Conservation (phyloP, 35 echinoderm and acorn worm species). For the Eucidaris tribuloides region DNA sequence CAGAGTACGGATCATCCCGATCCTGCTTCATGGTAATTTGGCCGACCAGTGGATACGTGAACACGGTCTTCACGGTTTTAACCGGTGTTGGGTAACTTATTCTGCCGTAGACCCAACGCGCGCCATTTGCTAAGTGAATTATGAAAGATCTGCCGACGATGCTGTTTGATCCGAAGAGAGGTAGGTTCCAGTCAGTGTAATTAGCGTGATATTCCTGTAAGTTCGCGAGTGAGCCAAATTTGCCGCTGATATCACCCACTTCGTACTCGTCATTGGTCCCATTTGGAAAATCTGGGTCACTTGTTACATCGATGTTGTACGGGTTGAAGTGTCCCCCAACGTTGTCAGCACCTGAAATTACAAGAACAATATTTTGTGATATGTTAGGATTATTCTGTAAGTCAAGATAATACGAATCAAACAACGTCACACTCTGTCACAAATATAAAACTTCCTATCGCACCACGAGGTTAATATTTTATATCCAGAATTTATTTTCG, state of each 20-base stretch:
- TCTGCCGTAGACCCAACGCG: conserved; percentile 69
- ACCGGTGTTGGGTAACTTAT: conserved; percentile 75
- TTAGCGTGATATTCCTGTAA: conserved; percentile 12
- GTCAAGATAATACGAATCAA: no score
- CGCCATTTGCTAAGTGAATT: conserved; percentile 52
- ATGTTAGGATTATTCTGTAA: no score
- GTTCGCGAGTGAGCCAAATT: conserved; percentile 64
- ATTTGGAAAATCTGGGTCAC: not conserved
- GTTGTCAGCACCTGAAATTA: conserved; percentile 18
- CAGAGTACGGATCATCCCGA: conserved; percentile 64
- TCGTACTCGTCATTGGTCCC: conserved; percentile 83
- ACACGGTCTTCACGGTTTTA: conserved; percentile 65
- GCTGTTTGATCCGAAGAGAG: conserved; percentile 82
- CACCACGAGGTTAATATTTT: no score
- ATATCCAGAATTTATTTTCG: no score
- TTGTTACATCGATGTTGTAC: conserved; percentile 33
- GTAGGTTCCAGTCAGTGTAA: conserved; percentile 85
- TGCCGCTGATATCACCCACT: conserved; percentile 89
- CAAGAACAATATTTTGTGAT: no score
- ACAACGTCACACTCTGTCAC: no score
- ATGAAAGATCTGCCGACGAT: conserved; percentile 78
- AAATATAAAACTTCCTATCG: no score
- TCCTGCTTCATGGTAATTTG: conserved; percentile 78
- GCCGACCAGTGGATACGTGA: conserved; percentile 68
- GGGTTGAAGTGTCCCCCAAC: conserved; percentile 87